Percentiles rank a stretch among this genome's conserved stretches.
These are phyloP conservation scores for Salvelinus alpinus DNA, from an alignment of 2,113 vertebrate species.

Conservation along the genomic window DNA sequence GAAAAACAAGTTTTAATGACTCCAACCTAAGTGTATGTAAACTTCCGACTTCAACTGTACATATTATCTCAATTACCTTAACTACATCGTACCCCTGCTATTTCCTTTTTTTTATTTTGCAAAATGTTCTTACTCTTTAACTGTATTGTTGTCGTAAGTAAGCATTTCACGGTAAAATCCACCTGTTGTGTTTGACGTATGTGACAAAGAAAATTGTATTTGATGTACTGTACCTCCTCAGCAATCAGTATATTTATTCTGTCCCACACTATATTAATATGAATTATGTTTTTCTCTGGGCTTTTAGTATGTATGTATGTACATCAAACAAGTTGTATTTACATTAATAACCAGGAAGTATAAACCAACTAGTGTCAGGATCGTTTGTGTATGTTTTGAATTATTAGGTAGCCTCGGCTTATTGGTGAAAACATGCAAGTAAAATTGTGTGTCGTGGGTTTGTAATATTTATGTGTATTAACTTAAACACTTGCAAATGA, in stretches of 20 bases:
- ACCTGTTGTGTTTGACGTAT: too few relatives aligned
- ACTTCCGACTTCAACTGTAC: too few relatives aligned
- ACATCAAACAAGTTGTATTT: background rate
- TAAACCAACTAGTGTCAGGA: background rate
- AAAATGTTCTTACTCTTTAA: too few relatives aligned
- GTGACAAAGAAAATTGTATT: too few relatives aligned
- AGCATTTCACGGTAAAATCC: too few relatives aligned
- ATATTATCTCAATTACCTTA: too few relatives aligned
- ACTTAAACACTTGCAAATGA: background rate
- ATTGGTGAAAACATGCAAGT: background rate
- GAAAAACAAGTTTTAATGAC: too few relatives aligned
- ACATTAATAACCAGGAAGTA: background rate
- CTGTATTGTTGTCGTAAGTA: too few relatives aligned
- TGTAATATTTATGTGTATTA: slow-evolving; percentile 22
- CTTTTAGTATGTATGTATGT: background rate
- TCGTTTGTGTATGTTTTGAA: slow-evolving; percentile 6
- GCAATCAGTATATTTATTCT: background rate
- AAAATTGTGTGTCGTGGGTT: background rate
- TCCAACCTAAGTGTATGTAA: too few relatives aligned
- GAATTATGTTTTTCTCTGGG: background rate
- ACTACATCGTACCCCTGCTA: too few relatives aligned
- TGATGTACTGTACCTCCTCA: too few relatives aligned
- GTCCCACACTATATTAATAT: background rate
- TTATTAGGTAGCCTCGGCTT: background rate
- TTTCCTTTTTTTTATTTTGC: too few relatives aligned